A percentile compares a stretch with the other conserved stretches of the same genome.
Conservation (phyloP, 1,140 invertebrate genomes). For the Orius laevigatus region DNA sequence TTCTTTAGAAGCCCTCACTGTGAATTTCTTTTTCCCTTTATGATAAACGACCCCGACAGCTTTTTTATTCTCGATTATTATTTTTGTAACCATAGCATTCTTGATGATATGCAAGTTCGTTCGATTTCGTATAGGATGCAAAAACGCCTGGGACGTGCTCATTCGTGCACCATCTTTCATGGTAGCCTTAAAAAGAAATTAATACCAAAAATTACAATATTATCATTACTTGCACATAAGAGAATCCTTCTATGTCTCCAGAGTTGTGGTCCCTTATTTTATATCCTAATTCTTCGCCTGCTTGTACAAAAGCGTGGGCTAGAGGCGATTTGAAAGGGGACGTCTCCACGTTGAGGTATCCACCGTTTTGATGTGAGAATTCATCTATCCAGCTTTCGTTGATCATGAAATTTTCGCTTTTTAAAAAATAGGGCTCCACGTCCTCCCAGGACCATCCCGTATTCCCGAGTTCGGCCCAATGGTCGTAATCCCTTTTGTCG, state of each 20-base stretch:
- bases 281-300: conserved; percentile 31
- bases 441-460: conserved; percentile 76
- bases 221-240: conserved; percentile 30
- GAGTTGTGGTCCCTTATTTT: conserved; percentile 34
- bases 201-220: not conserved
- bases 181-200: conserved; percentile 28
- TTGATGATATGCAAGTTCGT: conserved; percentile 49
- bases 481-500: conserved; percentile 68
- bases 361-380: conserved; percentile 42
- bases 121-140: conserved; percentile 43
- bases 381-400: conserved; percentile 28
- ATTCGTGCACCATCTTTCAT: conserved; percentile 50
- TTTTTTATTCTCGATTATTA: conserved; percentile 51
- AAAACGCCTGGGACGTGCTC: conserved; percentile 55
- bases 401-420: conserved; percentile 54
- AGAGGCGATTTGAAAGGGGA: conserved; percentile 41
- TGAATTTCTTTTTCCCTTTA: conserved; percentile 47
- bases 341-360: conserved; percentile 48
- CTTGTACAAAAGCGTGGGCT: conserved; percentile 31
- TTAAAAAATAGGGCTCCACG: conserved; percentile 70
- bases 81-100: conserved; percentile 43
- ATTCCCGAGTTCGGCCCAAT: conserved; percentile 79
- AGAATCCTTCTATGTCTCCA: conserved; percentile 30
- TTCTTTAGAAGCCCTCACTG: conserved; percentile 58
- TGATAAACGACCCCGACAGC: conserved; percentile 50